Evolutionary conservation across 2,113 vertebrate genomes (phyloP), one percentile per base, ranked within the genome.

Genomic region (Thamnaconus septentrionalis): DNA sequence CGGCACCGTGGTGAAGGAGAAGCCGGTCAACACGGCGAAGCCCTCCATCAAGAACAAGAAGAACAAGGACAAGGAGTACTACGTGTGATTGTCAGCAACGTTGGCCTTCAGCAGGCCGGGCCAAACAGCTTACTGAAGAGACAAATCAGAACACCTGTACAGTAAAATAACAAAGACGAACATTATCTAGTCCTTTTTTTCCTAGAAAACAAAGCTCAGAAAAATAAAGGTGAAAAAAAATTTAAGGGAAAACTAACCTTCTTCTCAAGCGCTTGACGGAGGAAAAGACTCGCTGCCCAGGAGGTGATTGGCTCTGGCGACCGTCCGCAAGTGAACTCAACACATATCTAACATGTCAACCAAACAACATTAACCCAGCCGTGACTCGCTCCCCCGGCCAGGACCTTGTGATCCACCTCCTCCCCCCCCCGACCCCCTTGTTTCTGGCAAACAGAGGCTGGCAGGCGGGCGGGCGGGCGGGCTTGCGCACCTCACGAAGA

Each of bases 11-110:
- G 94, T 98, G 69, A 99, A 99, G 90, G 97, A 99, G 81, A 99
- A 99, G 47, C 94, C 94, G 44, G 93, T 93, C 78, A 95, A 94
- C 93, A 94, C 93, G 52, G 91, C 93, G 69, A 98, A 98, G 90
- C 93, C 93, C 86, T 92, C 94, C 76, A 92, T 86, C 91, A 99
- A 98, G 93, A 95, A 92, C 83, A 99, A 99, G 95, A 99, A 98
- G 90, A 98, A 98, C 91, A 99, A 99, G 92, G 97, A 98, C 92
- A 99, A 98, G 89, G 97, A 99, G 89, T 99, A 98, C 86, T 99
- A 99, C 45, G 97, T 99, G 94, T 99, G 96, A 99, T 94, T 86
- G 73, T 85, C 59, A 66, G 56, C 69, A 50, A 59, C 62, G 48
- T 56, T 77, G 86, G 81, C 84, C 77, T 72, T 47, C 55, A 31